Conservation (phyloP, 2,797 vertebrate species). For the Cirrhinus molitorella region DNA sequence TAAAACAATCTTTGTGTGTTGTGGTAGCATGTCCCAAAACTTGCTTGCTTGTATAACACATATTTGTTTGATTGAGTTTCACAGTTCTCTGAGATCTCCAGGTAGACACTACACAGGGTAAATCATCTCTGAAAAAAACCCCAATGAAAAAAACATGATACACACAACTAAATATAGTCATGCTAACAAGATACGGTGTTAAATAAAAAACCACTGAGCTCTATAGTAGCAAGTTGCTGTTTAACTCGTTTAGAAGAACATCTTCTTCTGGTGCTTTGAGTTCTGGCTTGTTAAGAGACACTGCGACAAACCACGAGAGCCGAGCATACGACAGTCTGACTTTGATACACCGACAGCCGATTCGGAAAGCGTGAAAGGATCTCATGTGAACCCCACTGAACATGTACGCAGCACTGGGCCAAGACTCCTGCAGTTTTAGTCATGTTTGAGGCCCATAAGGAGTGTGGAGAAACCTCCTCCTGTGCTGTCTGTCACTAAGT, state of each 20-base stretch:
- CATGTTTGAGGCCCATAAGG: constrained; percentile 29
- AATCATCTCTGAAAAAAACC: background rate
- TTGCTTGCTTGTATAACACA: background rate
- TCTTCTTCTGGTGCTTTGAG: constrained; percentile 36
- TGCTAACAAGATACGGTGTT: background rate
- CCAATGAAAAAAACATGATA: background rate
- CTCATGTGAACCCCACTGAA: constrained; percentile 68
- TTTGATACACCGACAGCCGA: constrained; percentile 70
- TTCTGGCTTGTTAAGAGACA: constrained; percentile 41
- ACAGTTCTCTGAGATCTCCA: background rate
- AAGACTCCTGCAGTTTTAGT: constrained; percentile 39
- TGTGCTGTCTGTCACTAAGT: constrained; percentile 42
- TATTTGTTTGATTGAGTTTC: background rate
- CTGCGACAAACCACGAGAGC: constrained; percentile 68
- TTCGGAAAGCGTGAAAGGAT: constrained; percentile 64
- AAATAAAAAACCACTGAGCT: constrained; percentile 34
- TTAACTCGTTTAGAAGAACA: constrained; percentile 35
- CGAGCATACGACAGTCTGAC: constrained; percentile 69
- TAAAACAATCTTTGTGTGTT: too few species aligned
- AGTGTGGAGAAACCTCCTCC: constrained; percentile 35
- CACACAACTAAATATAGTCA: background rate
- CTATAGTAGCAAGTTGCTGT: constrained; percentile 30
- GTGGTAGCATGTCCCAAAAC: background rate
- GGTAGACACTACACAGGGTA: background rate
- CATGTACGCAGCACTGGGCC: constrained; percentile 33